phyloP scores from a whole-genome alignment of 2,113 vertebrate genomes.

The Leptosomus discolor region DNA sequence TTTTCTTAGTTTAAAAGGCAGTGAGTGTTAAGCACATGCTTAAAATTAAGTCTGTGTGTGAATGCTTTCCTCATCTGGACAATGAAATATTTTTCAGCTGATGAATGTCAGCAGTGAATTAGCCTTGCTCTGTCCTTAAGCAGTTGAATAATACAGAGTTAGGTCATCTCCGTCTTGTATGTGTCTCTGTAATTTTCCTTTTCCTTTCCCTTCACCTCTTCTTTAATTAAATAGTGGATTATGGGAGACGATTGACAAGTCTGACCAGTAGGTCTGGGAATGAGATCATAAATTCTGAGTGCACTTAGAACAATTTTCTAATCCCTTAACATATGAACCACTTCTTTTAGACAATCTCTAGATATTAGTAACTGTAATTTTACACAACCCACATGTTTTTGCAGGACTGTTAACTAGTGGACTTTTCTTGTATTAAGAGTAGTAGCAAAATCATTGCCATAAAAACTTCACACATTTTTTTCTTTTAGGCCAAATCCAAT shows the following conservation, averaged over 20 bases:
- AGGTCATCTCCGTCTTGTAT: not conserved
- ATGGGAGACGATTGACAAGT: constrained; percentile 1
- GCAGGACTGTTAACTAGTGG: not conserved
- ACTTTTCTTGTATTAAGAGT: not conserved
- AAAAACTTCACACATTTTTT: not conserved
- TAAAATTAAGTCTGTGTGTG: not conserved
- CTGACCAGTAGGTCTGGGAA: constrained; percentile 4
- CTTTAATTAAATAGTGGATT: not conserved
- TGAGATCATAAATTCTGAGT: constrained; percentile 30
- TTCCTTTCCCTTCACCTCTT: not conserved
- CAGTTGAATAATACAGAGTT: not conserved
- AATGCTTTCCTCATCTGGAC: not conserved
- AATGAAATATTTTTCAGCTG: not conserved
- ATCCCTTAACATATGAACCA: constrained; percentile 12
- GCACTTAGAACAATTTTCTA: not conserved
- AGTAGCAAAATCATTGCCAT: not conserved
- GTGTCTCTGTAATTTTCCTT: not conserved
- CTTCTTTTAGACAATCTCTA: constrained; percentile 7
- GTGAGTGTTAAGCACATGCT: not conserved
- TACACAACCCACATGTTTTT: constrained; percentile 22
- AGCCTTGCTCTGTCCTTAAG: not conserved
- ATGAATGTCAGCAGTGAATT: not conserved
- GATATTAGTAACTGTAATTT: constrained; percentile 26
- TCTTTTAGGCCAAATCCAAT: not conserved
- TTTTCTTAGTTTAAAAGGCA: not conserved